Evolutionary conservation across 2,797 vertebrate genomes (phyloP), one percentile per base, ranked within the genome.

Genomic region (Acipenser transmontanus): DNA sequence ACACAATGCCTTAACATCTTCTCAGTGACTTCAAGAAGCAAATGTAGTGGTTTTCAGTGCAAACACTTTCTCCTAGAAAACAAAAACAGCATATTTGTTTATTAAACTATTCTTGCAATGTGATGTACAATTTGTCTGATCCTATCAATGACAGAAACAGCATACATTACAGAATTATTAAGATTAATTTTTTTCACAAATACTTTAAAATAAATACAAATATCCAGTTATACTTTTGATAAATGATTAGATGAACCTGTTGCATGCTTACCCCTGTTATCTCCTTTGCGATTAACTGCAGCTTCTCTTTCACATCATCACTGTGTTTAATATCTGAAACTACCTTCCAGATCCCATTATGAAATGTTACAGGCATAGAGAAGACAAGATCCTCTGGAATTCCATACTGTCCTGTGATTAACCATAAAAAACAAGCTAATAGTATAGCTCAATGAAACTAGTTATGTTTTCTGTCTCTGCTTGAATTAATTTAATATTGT

Each of bases 281-380:
- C 66, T 97, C 89, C 0, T 65, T 69, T 6, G 84, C 77, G 70
- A 82, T 86, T 49, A 62, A 60, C 9, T 63, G 69, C 64, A 98
- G 85, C 72, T 62, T 77, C 50, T 80, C 69, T 71, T 75, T 76
- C 52, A 84, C 80, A 0, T 81, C 75, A 7, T 88, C 83, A 71
- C 66, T 77, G 6, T 90, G 60, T 20, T 80, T 34, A 20, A 90
- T 74, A 52, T 93, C 83, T 7, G 77, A 75, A 60, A 84, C 9
- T 61, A 80, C 80, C 1, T 78, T 72, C 94, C 93, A 98, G 17
- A 61, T 73, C 7, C 92, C 92, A 7, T 86, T 80, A 48, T 74
- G 77, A 73, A 94, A 94, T 12, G 74, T 88, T 20, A 93, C 93
- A 7, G 97, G 97, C 78, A 96, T 81, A 9, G 93, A 96, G 70